Evolutionary conservation across 2,888 invertebrate genomes (phyloP).

Genomic region (Amiota mariae): DNA sequence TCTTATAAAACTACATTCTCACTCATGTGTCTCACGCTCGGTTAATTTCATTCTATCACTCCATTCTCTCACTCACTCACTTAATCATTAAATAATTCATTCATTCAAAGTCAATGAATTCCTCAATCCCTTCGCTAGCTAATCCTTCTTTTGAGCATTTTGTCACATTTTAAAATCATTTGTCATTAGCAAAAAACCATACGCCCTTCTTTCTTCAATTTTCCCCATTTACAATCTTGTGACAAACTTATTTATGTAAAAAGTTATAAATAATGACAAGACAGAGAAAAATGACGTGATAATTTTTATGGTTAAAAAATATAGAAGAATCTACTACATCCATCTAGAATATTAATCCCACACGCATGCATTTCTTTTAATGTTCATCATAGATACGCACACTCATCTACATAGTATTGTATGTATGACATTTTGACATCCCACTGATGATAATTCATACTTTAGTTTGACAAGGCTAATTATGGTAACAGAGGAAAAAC

Average conservation of each 20-base stretch:
- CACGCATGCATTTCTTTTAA: conserved; percentile 57
- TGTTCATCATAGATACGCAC: conserved; percentile 42
- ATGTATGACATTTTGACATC: conserved; percentile 70
- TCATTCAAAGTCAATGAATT: background rate
- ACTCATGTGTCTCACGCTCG: too few relatives aligned
- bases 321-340: too few relatives aligned
- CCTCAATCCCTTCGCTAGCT: conserved; percentile 43
- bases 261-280: too few relatives aligned
- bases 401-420: too few relatives aligned
- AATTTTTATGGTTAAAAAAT: too few relatives aligned
- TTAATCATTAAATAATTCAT: too few relatives aligned
- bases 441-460: conserved; percentile 72
- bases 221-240: background rate
- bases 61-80: conserved; percentile 56
- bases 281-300: too few relatives aligned
- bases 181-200: conserved; percentile 58
- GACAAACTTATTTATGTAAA: too few relatives aligned
- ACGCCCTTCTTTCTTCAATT: conserved; percentile 23
- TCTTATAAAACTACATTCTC: background rate
- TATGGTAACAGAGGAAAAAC: conserved; percentile 63
- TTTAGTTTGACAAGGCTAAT: conserved; percentile 72
- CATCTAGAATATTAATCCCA: conserved; percentile 57
- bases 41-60: conserved; percentile 44
- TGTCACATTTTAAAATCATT: conserved; percentile 71
- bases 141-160: conserved; percentile 67